These are phyloP conservation scores for Auanema sp. DNA, from an alignment of 2,888 invertebrate genomes.

Conservation along the genomic window DNA sequence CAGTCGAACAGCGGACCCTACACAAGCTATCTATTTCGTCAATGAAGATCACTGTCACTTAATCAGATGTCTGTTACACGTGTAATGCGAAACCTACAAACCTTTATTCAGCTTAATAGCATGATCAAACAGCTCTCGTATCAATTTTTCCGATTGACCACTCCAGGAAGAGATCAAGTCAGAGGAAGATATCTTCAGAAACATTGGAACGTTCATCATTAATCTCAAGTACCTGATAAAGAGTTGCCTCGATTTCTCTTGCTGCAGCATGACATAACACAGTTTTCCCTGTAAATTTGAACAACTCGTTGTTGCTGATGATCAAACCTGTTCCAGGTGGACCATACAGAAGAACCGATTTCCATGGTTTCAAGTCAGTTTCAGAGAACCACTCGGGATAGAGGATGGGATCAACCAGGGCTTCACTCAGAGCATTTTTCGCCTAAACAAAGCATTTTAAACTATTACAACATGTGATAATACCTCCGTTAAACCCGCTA, in stretches of 20 bases:
- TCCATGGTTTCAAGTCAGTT: constrained; percentile 66
- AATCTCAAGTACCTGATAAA: too few species aligned
- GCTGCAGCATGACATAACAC: too few species aligned
- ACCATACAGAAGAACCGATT: constrained; percentile 69
- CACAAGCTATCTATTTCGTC: constrained; percentile 73
- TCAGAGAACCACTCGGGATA: constrained; percentile 70
- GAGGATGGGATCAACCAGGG: constrained; percentile 69
- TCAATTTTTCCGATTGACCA: constrained; percentile 57
- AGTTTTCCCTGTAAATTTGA: too few species aligned
- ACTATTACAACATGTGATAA: not conserved
- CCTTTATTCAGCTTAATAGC: constrained; percentile 63
- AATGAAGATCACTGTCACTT: constrained; percentile 69
- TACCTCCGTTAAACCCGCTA: constrained; percentile 67
- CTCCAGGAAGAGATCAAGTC: constrained; percentile 68
- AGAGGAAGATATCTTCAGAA: constrained; percentile 67
- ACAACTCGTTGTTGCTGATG: not conserved
- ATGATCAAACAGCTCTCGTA: constrained; percentile 66
- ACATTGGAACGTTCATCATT: not conserved
- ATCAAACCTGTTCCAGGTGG: constrained; percentile 66
- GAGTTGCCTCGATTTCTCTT: too few species aligned
- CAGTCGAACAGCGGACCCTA: constrained; percentile 67
- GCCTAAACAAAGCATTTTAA: constrained; percentile 36
- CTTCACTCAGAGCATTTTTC: constrained; percentile 68
- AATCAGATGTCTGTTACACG: not conserved
- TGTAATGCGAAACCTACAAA: not conserved